Percentiles rank a stretch among this genome's conserved stretches.
phyloP scores from a whole-genome alignment of 2,113 vertebrate species.

The Empidonax traillii region DNA sequence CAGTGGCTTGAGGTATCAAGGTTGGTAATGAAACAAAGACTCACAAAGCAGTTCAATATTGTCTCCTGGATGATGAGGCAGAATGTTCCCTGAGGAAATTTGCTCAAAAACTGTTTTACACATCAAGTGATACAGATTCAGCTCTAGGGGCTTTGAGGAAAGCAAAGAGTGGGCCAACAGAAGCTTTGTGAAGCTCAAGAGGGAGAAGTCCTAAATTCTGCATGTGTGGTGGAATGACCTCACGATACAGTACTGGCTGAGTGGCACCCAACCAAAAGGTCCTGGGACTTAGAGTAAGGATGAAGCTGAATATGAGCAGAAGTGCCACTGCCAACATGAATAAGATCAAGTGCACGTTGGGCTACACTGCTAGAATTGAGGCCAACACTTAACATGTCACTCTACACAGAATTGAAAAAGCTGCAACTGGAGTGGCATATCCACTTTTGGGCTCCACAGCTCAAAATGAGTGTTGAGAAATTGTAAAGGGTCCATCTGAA shows the following conservation, averaged over 20 bases:
- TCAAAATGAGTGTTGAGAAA: not conserved
- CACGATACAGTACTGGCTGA: not conserved
- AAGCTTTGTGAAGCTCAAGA: not conserved
- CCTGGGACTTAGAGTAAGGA: not conserved
- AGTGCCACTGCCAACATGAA: not conserved
- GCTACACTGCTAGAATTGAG: not conserved
- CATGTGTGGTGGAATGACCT: not conserved
- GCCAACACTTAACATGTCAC: not conserved
- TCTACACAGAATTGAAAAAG: not conserved
- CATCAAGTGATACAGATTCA: not conserved
- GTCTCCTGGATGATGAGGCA: not conserved
- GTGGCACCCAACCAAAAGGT: not conserved
- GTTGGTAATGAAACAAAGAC: not conserved
- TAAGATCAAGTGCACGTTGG: not conserved
- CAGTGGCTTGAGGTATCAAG: not conserved
- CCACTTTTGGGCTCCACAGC: not conserved
- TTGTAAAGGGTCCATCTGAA: not conserved
- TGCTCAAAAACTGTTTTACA: not conserved
- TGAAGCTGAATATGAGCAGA: not conserved
- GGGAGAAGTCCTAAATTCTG: not conserved
- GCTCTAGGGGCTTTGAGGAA: not conserved
- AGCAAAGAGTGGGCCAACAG: not conserved
- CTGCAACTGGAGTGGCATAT: not conserved
- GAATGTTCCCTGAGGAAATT: not conserved
- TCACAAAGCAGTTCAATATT: not conserved